Conservation (phyloP, 2,888 invertebrate species). For the Pachymerium ferrugineum region DNA sequence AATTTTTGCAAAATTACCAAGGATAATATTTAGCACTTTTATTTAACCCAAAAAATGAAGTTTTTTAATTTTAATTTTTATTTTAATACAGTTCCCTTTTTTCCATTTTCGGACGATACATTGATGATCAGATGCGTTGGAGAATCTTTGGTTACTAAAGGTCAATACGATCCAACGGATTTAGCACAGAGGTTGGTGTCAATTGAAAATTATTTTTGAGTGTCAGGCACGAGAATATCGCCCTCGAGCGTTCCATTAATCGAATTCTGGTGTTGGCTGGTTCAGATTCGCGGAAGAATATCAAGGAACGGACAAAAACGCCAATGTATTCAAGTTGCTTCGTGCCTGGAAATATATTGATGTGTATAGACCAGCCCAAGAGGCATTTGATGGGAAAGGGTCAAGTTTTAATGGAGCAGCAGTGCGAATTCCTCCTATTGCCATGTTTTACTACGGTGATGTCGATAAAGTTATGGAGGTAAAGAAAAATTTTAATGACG, state of each 20-base stretch:
- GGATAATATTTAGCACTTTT: background rate
- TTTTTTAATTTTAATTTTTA: background rate
- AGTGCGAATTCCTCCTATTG: slow-evolving; percentile 32
- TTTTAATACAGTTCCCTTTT: slow-evolving; percentile 16
- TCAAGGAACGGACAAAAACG: slow-evolving; percentile 23
- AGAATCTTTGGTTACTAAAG: slow-evolving; percentile 32
- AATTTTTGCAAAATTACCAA: no score
- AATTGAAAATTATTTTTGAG: background rate
- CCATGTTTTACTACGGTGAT: slow-evolving; percentile 35
- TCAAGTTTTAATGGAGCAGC: slow-evolving; percentile 31
- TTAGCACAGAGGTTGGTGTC: slow-evolving; percentile 34
- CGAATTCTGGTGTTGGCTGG: background rate
- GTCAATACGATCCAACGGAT: slow-evolving; percentile 32
- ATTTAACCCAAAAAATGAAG: background rate
- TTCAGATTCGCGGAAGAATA: slow-evolving; percentile 29
- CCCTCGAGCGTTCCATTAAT: background rate
- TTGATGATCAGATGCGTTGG: slow-evolving; percentile 34
- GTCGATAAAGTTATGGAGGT: slow-evolving; percentile 34
- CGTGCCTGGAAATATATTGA: slow-evolving; percentile 31
- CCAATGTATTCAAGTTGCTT: slow-evolving; percentile 25
- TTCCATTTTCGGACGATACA: slow-evolving; percentile 35
- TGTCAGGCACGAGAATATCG: background rate
- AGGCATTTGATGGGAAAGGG: slow-evolving; percentile 27
- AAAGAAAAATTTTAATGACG: background rate
- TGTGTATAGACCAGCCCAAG: slow-evolving; percentile 29